phyloP scores from a whole-genome alignment of 2,113 vertebrate species.

The Xenopus tropicalis region DNA sequence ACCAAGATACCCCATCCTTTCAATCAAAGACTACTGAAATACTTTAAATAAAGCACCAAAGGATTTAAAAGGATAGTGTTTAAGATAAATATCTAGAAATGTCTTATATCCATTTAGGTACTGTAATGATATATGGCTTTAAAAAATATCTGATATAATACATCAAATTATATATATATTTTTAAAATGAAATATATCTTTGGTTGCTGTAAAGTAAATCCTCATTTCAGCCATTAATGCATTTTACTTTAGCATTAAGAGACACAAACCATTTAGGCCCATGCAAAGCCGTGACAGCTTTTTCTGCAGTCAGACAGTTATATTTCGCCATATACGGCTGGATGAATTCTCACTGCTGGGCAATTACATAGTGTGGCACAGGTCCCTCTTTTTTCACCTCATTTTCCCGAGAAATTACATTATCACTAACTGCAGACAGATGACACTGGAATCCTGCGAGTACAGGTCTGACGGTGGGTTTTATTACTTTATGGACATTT shows the following conservation, averaged over 20 bases:
- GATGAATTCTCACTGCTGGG: neutral
- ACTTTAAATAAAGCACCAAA: too few relatives aligned
- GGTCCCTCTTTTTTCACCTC: neutral
- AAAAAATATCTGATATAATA: neutral
- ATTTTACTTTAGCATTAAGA: neutral
- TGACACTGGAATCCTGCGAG: conserved; percentile 28
- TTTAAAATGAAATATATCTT: neutral
- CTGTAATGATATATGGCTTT: neutral
- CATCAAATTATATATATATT: neutral
- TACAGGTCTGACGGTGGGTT: conserved; percentile 10
- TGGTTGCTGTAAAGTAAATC: neutral
- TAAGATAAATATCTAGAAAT: neutral
- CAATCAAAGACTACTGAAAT: too few relatives aligned
- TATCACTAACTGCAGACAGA: conserved; percentile 29
- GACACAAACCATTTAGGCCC: neutral
- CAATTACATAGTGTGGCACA: conserved; percentile 1
- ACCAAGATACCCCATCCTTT: too few relatives aligned
- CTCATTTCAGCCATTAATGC: neutral
- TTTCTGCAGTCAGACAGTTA: neutral
- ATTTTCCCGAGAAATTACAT: conserved; percentile 20
- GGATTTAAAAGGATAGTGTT: too few relatives aligned
- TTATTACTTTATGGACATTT: conserved; percentile 39
- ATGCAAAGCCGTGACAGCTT: neutral
- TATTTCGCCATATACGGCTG: neutral
- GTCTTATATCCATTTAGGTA: neutral